Evolutionary conservation across 1,140 invertebrate species (phyloP), one percentile per base, ranked within the genome.

Genomic region (Diorhabda sublineata): DNA sequence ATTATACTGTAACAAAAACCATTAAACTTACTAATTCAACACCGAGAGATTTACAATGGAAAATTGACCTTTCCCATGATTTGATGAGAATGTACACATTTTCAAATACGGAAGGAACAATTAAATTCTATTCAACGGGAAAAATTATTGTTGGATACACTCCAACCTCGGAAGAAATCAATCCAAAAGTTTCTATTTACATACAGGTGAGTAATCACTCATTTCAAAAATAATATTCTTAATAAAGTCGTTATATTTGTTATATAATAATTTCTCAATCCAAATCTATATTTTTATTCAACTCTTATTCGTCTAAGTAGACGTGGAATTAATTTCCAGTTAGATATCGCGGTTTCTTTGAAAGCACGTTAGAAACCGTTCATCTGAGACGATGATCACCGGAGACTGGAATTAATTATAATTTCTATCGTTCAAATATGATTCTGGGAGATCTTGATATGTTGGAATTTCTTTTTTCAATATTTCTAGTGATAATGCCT

Each of bases 41-140:
- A 3, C 69, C 71, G 2, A 69, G 79, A n/a, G 64, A 72, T 8
- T 64, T 74, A n/a, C 64, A 58, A 5, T 79, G 77, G 77, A 61
- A 69, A 69, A 69, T 74, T 45, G 66, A 56, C 7, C 66, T 77
- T 60, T 56, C 45, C 7, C 60, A 69, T 58, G 64, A 64, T 58
- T 42, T 66, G 8, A 44, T 41, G 26, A 66, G 70, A 47, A 66
- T 72, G 45, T 78, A 72, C 66, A 61, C 66, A 42, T 45, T 79
- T 52, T 67, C 67, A 26, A 70, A 68, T 43, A 60, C 64, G 6
- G 43, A 57, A n/a, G 78, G 78, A 43, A 66, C 61, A 42, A 64
- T 79, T 2, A 43, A 26, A 43, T 66, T 75, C 41, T 67, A 66
- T 52, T 69, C 65, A 7, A 60, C 69, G 3, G 66, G 67, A 11